Percentiles rank a stretch among this genome's conserved stretches.
phyloP scores from a whole-genome alignment of 2,888 invertebrate genomes.

The Netelia virgata region DNA sequence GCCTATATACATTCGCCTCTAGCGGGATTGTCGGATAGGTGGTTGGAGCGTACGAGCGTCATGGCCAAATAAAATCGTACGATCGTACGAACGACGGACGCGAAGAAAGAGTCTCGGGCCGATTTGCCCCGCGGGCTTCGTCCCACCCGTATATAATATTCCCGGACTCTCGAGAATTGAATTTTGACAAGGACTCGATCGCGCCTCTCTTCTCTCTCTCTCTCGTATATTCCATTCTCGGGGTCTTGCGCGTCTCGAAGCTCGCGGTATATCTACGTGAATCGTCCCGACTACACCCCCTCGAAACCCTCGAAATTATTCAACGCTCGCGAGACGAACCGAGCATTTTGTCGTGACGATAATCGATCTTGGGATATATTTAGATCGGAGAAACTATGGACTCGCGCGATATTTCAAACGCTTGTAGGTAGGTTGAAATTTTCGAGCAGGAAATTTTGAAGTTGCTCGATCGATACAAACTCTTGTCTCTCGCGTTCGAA shows the following conservation, averaged over 20 bases:
- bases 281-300: slow-evolving; percentile 52
- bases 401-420: not conserved
- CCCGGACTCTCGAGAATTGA: slow-evolving; percentile 55
- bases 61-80: slow-evolving; percentile 48
- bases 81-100: slow-evolving; percentile 28
- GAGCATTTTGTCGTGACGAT: slow-evolving; percentile 6
- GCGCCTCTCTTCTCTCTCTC: slow-evolving; percentile 30
- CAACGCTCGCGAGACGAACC: slow-evolving; percentile 28
- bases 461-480: too few relatives aligned
- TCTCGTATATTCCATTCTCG: slow-evolving; percentile 12
- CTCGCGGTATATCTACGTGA: slow-evolving; percentile 50
- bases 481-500: too few relatives aligned
- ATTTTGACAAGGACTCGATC: slow-evolving; percentile 37
- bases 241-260: slow-evolving; percentile 48
- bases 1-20: slow-evolving; percentile 50
- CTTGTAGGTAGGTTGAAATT: not conserved
- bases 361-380: slow-evolving; percentile 47
- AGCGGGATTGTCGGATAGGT: slow-evolving; percentile 54
- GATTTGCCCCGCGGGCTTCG: slow-evolving; percentile 36
- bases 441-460: not conserved
- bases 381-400: slow-evolving; percentile 17
- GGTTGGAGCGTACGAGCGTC: slow-evolving; percentile 53
- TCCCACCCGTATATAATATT: not conserved
- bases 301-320: slow-evolving; percentile 52
- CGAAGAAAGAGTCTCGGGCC: slow-evolving; percentile 38